Evolutionary conservation across 1,140 invertebrate genomes (phyloP).

Genomic region (Metaphire vulgaris): DNA sequence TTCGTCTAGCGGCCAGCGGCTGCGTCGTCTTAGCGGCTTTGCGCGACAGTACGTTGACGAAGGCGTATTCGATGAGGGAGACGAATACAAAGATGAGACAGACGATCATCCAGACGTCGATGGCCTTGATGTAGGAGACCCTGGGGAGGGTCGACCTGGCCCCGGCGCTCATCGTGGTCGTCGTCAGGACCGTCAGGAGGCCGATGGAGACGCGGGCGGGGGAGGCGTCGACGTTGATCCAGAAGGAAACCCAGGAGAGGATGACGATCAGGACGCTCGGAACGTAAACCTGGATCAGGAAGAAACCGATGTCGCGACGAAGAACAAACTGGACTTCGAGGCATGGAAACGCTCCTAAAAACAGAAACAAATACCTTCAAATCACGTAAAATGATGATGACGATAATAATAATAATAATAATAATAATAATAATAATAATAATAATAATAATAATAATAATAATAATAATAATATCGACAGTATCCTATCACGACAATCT

Average conservation of each 20-base stretch:
- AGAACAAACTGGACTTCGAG: slow-evolving; percentile 75
- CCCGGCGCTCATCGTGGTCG: slow-evolving; percentile 35
- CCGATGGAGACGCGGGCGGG: slow-evolving; percentile 54
- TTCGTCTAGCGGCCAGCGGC: background rate
- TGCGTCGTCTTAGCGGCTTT: slow-evolving; percentile 15
- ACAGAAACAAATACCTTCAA: slow-evolving; percentile 67
- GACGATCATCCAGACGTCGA: slow-evolving; percentile 88
- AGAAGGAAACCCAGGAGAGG: slow-evolving; percentile 87
- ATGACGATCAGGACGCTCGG: slow-evolving; percentile 86
- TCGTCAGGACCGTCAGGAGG: slow-evolving; percentile 40
- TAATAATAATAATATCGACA: background rate
- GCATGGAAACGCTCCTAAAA: slow-evolving; percentile 50
- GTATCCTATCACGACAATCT: no score
- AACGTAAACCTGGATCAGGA: slow-evolving; percentile 79
- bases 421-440: background rate
- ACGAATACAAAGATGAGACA: slow-evolving; percentile 86
- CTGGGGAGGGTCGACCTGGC: slow-evolving; percentile 21
- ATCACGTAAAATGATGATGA: slow-evolving; percentile 67
- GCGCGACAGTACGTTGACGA: slow-evolving; percentile 62
- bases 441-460: background rate
- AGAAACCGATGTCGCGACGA: slow-evolving; percentile 65
- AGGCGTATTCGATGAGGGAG: slow-evolving; percentile 82
- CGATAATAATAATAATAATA: slow-evolving; percentile 61
- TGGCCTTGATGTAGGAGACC: slow-evolving; percentile 66
- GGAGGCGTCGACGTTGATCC: slow-evolving; percentile 61